phyloP scores from a whole-genome alignment of 2,888 invertebrate species.

The Andrena dorsata region DNA sequence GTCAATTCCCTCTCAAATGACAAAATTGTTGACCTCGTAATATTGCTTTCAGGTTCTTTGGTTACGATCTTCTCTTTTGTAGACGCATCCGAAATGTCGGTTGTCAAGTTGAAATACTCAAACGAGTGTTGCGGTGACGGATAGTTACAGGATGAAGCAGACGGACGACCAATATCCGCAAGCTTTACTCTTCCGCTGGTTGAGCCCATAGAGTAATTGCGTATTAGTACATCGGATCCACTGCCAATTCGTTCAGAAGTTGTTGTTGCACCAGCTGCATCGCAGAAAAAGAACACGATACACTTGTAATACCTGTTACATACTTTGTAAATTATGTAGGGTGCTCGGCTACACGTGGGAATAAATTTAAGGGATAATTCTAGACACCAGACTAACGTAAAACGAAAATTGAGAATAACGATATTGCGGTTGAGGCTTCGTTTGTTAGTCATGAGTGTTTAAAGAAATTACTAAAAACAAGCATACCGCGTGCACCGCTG shows the following conservation, averaged over 20 bases:
- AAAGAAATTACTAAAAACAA: too few relatives aligned
- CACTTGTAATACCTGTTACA: background rate
- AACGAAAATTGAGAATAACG: too few relatives aligned
- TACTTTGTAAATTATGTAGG: too few relatives aligned
- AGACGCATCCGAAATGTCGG: slow-evolving; percentile 60
- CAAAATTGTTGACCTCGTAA: background rate
- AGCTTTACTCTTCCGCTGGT: slow-evolving; percentile 83
- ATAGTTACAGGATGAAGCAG: slow-evolving; percentile 85
- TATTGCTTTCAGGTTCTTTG: slow-evolving; percentile 64
- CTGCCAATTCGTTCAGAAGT: slow-evolving; percentile 27
- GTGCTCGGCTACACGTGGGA: too few relatives aligned
- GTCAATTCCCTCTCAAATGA: slow-evolving; percentile 30
- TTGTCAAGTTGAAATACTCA: slow-evolving; percentile 83
- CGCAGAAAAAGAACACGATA: slow-evolving; percentile 65
- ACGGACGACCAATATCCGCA: slow-evolving; percentile 85
- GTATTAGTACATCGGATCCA: slow-evolving; percentile 66
- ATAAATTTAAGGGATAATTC: too few relatives aligned
- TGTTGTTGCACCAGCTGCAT: slow-evolving; percentile 48
- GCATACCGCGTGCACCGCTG: too few relatives aligned
- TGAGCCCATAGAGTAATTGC: slow-evolving; percentile 83
- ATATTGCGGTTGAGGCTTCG: too few relatives aligned
- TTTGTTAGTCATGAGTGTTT: too few relatives aligned
- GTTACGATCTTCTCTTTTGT: slow-evolving; percentile 53
- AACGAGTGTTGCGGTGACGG: slow-evolving; percentile 85
- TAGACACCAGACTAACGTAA: too few relatives aligned